These are phyloP conservation scores for Latheticus oryzae DNA, from an alignment of 2,888 invertebrate genomes.

Conservation along the genomic window DNA sequence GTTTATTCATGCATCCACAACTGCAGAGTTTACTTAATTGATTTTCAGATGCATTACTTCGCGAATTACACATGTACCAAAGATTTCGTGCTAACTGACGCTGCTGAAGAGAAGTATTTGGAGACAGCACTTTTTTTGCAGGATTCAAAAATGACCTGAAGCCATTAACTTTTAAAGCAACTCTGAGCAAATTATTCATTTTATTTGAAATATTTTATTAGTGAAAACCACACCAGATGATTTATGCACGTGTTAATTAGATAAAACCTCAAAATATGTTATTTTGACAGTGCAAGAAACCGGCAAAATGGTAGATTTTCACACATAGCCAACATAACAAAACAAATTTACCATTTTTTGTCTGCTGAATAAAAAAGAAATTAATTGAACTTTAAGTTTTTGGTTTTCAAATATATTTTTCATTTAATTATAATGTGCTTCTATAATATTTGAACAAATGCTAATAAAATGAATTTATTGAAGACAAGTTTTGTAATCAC, in stretches of 20 bases:
- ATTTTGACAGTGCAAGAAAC: no score
- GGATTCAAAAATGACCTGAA: constrained; percentile 57
- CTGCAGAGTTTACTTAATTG: constrained; percentile 74
- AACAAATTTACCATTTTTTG: no score
- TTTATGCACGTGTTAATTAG: constrained; percentile 30
- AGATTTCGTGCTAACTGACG: constrained; percentile 76
- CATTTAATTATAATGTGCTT: no score
- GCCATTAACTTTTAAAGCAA: constrained; percentile 67
- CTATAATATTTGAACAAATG: no score
- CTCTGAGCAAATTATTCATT: constrained; percentile 79
- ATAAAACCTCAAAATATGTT: no score
- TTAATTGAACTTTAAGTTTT: no score
- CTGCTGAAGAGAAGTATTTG: constrained; percentile 62
- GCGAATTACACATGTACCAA: constrained; percentile 77
- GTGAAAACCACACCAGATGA: no score
- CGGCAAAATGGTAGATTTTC: no score
- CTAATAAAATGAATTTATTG: no score
- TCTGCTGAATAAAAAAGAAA: no score
- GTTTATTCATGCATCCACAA: constrained; percentile 74
- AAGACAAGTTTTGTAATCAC: constrained; percentile 1
- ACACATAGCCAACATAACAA: not conserved
- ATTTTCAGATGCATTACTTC: constrained; percentile 63
- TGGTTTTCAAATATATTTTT: no score
- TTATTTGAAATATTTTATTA: no score
- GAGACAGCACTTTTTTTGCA: constrained; percentile 54